Base-by-base conservation (phyloP, 1,140 invertebrate species). In the Lerema accius region DNA sequence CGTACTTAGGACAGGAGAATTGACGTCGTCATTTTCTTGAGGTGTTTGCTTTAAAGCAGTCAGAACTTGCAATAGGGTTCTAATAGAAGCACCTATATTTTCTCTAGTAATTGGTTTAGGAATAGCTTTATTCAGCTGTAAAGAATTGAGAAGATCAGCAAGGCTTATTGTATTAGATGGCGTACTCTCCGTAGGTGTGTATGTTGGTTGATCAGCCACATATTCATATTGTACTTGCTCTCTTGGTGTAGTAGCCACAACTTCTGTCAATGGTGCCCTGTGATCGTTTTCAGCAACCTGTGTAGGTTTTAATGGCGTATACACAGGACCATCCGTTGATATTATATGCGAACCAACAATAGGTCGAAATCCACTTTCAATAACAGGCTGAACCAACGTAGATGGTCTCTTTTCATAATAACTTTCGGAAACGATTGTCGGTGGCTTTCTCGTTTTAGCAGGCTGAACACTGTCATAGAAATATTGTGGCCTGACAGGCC, bases 11-110 rank as follows among this genome's bases (percentile, higher is more conserved):
- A 81, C 61, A 37, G 81, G 73, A 0, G 58, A 16, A 42, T 80
- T 79, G 4, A 77, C 59, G 17, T 81, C 80, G 15, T 78, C 80
- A 15, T 78, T 80, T 43, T 83, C 68, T 28, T 85, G 89, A 48
- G 92, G 86, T 49, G 85, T 86, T 58, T 92, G 89, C 75, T 94
- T 94, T 10, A 96, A 87, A 37, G 93, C 92, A 48, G 94, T 93
- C 1, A 96, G 76, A 28, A 96, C 95, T 72, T 94, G 94, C 6
- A 96, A 92, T 11, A 96, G 83, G 0, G 95, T 96, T 75, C 93
- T 94, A 23, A 96, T 95, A 39, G 95, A 96, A 37, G 94, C 94
- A 60, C 95, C 95, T 17, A 96, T 93, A 71, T 96, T 96, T 58
- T 95, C 94, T 28, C 93, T 92, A 16, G 94, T 96, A 1, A 96